These are phyloP conservation scores for Bos javanicus DNA, from an alignment of 2,113 vertebrate genomes.

Conservation along the genomic window DNA sequence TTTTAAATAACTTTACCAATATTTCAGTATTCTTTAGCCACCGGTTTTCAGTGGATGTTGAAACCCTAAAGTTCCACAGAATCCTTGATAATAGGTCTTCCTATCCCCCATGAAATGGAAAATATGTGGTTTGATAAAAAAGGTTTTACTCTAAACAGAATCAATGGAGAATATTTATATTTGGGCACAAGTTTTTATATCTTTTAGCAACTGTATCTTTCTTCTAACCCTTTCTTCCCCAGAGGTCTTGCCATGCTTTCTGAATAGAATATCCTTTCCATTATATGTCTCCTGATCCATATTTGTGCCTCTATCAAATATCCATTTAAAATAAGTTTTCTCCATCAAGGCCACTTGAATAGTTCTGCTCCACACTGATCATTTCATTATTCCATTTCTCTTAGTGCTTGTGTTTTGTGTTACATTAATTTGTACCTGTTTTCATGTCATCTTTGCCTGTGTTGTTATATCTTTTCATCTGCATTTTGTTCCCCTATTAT, in stretches of 20 bases:
- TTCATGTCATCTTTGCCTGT: constrained; percentile 62
- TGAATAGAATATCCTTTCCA: background rate
- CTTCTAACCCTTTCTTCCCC: constrained; percentile 30
- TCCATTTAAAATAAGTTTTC: constrained; percentile 23
- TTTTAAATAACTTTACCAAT: background rate
- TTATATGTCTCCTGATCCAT: background rate
- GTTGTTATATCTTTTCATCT: constrained; percentile 72
- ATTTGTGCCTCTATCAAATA: background rate
- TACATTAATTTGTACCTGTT: constrained; percentile 72
- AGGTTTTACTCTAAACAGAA: background rate
- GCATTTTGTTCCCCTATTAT: constrained; percentile 69
- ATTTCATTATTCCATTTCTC: constrained; percentile 54
- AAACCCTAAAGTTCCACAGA: background rate
- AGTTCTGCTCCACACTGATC: constrained; percentile 12
- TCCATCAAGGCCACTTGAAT: constrained; percentile 23
- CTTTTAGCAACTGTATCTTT: constrained; percentile 3
- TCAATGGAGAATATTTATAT: background rate
- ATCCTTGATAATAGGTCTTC: background rate
- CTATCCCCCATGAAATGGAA: background rate
- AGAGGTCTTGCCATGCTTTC: background rate
- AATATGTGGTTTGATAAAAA: background rate
- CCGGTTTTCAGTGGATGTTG: background rate
- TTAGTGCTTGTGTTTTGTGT: constrained; percentile 14
- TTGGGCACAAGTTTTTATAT: constrained; percentile 4
- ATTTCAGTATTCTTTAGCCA: background rate